Evolutionary conservation across 2,888 invertebrate species (phyloP).

Genomic region (Leucoma salicis): DNA sequence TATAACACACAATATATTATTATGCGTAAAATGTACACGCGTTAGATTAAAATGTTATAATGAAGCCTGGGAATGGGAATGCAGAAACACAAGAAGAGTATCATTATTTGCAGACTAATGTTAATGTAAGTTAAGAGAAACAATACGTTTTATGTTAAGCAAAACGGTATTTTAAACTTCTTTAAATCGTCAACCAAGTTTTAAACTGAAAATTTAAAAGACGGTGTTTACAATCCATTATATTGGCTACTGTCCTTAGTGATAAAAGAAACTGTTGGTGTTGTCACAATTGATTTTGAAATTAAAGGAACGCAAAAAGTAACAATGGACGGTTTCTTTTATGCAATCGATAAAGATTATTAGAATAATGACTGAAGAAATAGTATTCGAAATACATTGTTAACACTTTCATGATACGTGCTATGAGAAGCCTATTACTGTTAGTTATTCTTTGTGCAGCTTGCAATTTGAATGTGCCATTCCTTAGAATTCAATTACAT

Average conservation of each 20-base stretch:
- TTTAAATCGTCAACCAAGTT: too few species aligned
- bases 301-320: constrained; percentile 5
- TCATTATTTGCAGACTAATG: too few species aligned
- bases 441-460: neutral
- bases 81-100: too few species aligned
- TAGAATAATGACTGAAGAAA: neutral
- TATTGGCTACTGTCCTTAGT: constrained; percentile 2
- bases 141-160: too few species aligned
- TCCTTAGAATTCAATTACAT: constrained; percentile 20
- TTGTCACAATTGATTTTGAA: constrained; percentile 12
- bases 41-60: too few species aligned
- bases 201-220: constrained; percentile 11
- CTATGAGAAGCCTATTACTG: neutral
- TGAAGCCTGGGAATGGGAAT: too few species aligned
- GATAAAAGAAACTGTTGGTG: neutral
- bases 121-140: too few species aligned
- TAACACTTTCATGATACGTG: neutral
- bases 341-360: neutral
- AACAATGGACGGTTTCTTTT: constrained; percentile 4
- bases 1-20: too few species aligned
- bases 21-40: too few species aligned
- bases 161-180: too few species aligned
- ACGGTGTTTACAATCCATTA: constrained; percentile 6
- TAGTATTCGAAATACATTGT: neutral
- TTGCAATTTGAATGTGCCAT: constrained; percentile 7